These are phyloP conservation scores for Simalia tracyae DNA, from an alignment of 2,797 vertebrate species.

Conservation along the genomic window DNA sequence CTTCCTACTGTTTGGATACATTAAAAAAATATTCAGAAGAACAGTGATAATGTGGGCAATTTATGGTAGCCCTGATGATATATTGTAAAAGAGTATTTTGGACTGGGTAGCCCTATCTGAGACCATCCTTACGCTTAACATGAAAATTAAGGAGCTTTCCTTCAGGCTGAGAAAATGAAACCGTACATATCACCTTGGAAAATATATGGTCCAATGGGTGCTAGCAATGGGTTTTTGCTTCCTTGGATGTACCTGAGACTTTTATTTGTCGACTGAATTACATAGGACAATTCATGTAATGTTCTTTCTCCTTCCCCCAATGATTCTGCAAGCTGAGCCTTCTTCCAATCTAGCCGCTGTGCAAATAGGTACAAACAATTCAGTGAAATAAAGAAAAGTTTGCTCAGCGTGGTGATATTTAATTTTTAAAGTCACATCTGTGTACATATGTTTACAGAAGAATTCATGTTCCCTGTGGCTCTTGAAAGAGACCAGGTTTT, in stretches of 20 bases:
- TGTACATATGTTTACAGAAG: rapidly evolving
- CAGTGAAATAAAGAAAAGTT: neutral
- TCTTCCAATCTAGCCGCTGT: rapidly evolving
- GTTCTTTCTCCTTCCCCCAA: neutral
- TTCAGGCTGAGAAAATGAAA: neutral
- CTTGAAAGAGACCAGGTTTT: neutral
- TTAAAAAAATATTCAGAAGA: neutral
- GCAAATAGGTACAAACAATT: neutral
- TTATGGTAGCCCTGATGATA: neutral
- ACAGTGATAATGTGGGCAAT: neutral
- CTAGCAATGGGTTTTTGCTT: neutral
- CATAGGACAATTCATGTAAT: neutral
- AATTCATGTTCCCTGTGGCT: neutral
- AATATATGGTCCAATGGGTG: neutral
- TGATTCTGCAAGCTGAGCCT: neutral
- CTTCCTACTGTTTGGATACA: neutral
- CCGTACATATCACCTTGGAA: neutral
- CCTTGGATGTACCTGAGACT: neutral
- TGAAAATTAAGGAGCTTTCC: neutral
- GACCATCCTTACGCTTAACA: neutral
- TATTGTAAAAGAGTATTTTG: neutral
- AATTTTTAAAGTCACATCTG: slow-evolving; percentile 11
- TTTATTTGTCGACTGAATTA: neutral
- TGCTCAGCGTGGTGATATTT: neutral
- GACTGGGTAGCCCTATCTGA: neutral